Conservation (phyloP, 1,140 invertebrate genomes). For the Amyelois transitella region DNA sequence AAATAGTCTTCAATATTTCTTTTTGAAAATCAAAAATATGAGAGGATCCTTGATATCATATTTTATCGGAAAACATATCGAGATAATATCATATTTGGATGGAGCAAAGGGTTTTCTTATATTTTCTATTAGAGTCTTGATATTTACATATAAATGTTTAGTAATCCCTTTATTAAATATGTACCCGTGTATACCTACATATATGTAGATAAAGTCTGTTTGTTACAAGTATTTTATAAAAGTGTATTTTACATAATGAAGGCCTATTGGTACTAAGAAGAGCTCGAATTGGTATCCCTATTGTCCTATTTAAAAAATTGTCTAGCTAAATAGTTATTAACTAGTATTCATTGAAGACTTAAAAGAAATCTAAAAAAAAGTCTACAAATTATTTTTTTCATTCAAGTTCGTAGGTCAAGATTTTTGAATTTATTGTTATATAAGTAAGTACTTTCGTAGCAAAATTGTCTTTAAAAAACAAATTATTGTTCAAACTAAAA, state of each 20-base stretch:
- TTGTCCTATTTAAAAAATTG: not conserved
- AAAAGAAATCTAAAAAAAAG: no score
- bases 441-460: no score
- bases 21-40: conserved; percentile 18
- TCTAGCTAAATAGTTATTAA: not conserved
- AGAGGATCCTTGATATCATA: conserved; percentile 14
- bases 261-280: not conserved
- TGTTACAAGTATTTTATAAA: conserved; percentile 45
- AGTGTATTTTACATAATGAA: conserved; percentile 6
- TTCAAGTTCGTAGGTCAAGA: no score
- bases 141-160: conserved; percentile 27
- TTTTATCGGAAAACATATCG: conserved; percentile 11
- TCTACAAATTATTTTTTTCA: no score
- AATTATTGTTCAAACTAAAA: no score
- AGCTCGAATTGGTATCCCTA: not conserved
- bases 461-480: no score
- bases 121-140: conserved; percentile 21
- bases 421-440: no score
- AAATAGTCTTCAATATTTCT: conserved; percentile 12
- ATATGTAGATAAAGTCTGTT: conserved; percentile 27
- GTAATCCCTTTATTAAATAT: conserved; percentile 34
- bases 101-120: conserved; percentile 24
- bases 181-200: conserved; percentile 29
- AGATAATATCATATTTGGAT: conserved; percentile 1
- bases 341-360: not conserved